phyloP scores from a whole-genome alignment of 2,113 vertebrate species.

The Oryctolagus cuniculus region mOryCun1.1 NC_091440.1:31771001-31771500 shows the following conservation, averaged over 20 bases:
- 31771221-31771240: neutral
- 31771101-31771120: neutral
- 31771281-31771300: neutral
- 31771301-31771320: neutral
- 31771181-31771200: constrained; percentile 1
- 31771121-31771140: neutral
- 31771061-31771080: neutral
- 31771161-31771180: neutral
- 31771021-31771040: no score
- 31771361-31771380: neutral
- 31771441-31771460: neutral
- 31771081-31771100: neutral
- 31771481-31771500: neutral
- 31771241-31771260: neutral
- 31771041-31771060: neutral
- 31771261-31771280: neutral
- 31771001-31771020: no score
- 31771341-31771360: neutral
- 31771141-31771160: constrained; percentile 19
- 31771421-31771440: neutral
- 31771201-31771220: constrained; percentile 30
- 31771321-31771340: neutral
- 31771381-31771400: neutral
- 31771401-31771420: neutral
- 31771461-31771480: neutral